Evolutionary conservation across 2,888 invertebrate species (phyloP), one percentile per base, ranked within the genome.

Genomic region (Amiota mariae): DNA sequence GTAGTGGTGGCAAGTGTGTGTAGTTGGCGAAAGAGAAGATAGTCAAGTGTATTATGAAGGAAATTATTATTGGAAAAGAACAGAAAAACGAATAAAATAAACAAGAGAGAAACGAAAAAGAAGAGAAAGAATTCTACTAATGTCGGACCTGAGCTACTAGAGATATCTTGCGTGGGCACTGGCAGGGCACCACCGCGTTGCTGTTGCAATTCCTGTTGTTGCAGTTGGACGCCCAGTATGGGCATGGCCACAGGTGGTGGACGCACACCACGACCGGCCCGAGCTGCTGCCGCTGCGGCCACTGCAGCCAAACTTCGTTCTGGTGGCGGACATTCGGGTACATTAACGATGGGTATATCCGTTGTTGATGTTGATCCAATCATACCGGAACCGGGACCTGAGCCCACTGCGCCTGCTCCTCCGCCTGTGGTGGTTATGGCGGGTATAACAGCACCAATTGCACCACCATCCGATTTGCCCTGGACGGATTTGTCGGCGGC

Each of bases 91-190:
- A 36, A 48, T 18, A 61, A 73, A 61, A 49, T 13, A 18, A 59
- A 48, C 15, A 47, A 57, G 48, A 57, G 20, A 18, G 18, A 18
- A 67, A 36, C 2, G 48, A 67, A 54, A n/a, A n/a, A n/a, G n/a
- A n/a, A n/a, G n/a, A 49, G n/a, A 18, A 6, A 49, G 10, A 68
- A 68, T 15, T 71, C 24, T 51, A 73, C 59, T 76, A 82, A 87
- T 87, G 87, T 78, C 89, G 89, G 89, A 90, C 90, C 89, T 90
- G 90, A 90, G 77, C 89, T 89, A 84, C 89, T 90, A 79, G 90
- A 89, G 73, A 89, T 87, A 81, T 90, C 91, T 91, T 90, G 90
- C 90, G 88, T 88, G 90, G 91, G 90, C 91, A 92, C 85, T 87
- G 91, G 88, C 91, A 91, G 90, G 90, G 90, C 85, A 80, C 47